Conservation (phyloP, 2,113 vertebrate species). For the Nicator chloris region DNA sequence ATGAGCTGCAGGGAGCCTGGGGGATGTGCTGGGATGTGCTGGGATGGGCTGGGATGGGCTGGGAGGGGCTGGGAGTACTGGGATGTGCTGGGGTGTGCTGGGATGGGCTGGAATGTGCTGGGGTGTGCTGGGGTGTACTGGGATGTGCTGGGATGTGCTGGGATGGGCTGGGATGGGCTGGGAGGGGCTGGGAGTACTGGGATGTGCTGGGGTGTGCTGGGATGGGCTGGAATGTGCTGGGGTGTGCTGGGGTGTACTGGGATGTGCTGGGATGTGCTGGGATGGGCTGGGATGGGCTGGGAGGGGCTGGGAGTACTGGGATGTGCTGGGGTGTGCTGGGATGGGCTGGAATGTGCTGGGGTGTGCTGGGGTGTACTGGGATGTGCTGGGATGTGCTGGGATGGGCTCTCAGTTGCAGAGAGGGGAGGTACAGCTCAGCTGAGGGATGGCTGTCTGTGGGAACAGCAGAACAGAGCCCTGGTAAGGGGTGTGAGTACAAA, state of each 20-base stretch:
- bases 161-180: too few species aligned
- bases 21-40: background rate
- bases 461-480: background rate
- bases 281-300: too few species aligned
- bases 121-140: background rate
- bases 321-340: too few species aligned
- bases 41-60: background rate
- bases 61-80: too few species aligned
- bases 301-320: too few species aligned
- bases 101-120: too few species aligned
- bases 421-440: too few species aligned
- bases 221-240: too few species aligned
- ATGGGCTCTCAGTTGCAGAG: background rate
- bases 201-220: background rate
- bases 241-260: too few species aligned
- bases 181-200: too few species aligned
- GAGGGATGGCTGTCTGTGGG: background rate
- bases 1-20: background rate
- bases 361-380: background rate
- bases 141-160: background rate
- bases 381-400: background rate
- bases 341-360: too few species aligned
- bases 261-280: too few species aligned
- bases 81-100: background rate
- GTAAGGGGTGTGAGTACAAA: background rate